Conservation (phyloP, 2,113 vertebrate genomes). For the Progne subis region DNA sequence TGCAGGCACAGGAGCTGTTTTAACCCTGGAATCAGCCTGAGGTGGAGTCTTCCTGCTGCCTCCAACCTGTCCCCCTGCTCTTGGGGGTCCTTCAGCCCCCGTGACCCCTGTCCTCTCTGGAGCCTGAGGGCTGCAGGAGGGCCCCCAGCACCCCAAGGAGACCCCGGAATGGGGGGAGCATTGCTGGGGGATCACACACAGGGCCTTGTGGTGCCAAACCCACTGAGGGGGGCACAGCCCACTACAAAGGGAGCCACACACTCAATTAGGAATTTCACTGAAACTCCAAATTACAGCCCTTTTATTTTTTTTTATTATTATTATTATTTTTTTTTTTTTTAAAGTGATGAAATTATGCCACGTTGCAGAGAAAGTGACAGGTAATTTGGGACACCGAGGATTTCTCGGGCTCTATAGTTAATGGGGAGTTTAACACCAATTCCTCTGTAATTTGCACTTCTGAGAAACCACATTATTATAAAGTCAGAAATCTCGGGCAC, state of each 20-base stretch:
- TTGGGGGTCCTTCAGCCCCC: rapidly evolving
- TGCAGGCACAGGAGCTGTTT: rapidly evolving
- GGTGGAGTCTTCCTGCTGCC: background rate
- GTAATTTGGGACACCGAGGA: constrained; percentile 79
- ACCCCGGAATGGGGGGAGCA: rapidly evolving
- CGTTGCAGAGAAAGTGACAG: constrained; percentile 74
- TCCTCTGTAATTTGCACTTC: constrained; percentile 82
- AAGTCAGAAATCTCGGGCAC: constrained; percentile 78
- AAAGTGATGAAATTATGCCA: constrained; percentile 62
- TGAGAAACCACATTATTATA: constrained; percentile 77
- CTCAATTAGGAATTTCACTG: constrained; percentile 69
- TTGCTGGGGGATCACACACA: background rate
- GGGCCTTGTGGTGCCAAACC: background rate
- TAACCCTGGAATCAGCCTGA: background rate
- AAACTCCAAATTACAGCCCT: constrained; percentile 52
- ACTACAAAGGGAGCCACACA: background rate
- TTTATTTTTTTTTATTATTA: background rate
- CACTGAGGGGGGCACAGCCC: background rate
- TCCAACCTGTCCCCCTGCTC: rapidly evolving
- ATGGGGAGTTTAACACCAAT: constrained; percentile 84
- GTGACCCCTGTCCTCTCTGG: rapidly evolving
- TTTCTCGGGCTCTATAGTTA: constrained; percentile 76
- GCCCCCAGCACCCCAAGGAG: background rate
- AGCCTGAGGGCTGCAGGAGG: background rate
- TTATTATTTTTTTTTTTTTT: background rate